Conservation (phyloP, 2,113 vertebrate genomes). For the Mormyrus lacerda region DNA sequence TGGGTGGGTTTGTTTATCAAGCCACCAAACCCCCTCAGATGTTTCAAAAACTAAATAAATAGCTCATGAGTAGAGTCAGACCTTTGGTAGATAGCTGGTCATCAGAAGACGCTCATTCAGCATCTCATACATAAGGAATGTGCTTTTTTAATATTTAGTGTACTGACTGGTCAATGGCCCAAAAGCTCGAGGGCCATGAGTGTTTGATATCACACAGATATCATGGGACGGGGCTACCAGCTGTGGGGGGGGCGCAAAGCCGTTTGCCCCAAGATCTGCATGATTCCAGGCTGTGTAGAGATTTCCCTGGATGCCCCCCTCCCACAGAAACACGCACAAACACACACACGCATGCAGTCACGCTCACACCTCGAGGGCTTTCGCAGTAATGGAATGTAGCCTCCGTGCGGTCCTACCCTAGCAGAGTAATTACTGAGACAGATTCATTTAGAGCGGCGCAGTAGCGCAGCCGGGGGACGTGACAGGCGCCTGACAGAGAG, state of each 20-base stretch:
- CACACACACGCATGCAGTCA: neutral
- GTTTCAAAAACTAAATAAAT: neutral
- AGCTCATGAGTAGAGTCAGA: neutral
- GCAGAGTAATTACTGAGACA: slow-evolving; percentile 40
- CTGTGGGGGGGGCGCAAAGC: neutral
- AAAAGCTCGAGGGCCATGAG: neutral
- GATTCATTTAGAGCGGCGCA: slow-evolving; percentile 35
- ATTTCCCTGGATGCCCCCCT: slow-evolving; percentile 15
- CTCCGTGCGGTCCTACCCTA: slow-evolving; percentile 36
- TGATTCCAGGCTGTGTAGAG: neutral
- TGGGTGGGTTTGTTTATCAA: neutral
- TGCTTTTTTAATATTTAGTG: neutral
- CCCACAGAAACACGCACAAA: neutral
- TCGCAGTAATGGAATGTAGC: slow-evolving; percentile 35
- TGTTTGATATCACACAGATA: neutral
- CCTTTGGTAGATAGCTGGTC: neutral
- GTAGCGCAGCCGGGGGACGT: slow-evolving; percentile 9
- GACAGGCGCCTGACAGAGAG: slow-evolving; percentile 26
- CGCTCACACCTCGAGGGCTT: slow-evolving; percentile 29
- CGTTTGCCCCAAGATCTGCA: neutral
- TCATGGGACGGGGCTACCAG: neutral
- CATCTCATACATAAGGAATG: neutral
- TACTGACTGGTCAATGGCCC: neutral
- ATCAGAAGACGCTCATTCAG: neutral
- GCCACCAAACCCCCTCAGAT: neutral